phyloP scores from a whole-genome alignment of 2,888 invertebrate genomes.

The Drosophila austrosaltans region DNA sequence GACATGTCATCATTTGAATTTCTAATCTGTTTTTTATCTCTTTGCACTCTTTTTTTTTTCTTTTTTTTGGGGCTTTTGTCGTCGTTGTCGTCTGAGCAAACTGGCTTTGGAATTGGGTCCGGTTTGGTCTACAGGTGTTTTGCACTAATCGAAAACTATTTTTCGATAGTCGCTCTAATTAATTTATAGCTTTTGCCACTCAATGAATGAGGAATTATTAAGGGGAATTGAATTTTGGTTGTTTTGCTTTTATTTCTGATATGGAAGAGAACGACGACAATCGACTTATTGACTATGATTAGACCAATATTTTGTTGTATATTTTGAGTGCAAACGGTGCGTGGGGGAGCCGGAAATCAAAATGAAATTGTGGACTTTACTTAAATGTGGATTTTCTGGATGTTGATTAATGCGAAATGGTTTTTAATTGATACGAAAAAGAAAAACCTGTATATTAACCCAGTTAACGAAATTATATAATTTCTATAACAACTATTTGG shows the following conservation, averaged over 20 bases:
- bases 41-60: constrained; percentile 31
- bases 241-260: not conserved
- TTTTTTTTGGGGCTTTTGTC: constrained; percentile 26
- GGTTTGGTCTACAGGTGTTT: constrained; percentile 75
- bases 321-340: constrained; percentile 17
- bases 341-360: constrained; percentile 57
- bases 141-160: constrained; percentile 71
- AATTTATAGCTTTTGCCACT: constrained; percentile 63
- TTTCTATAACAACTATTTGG: not conserved
- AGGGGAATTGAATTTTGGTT: constrained; percentile 25
- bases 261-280: not conserved
- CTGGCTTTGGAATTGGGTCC: constrained; percentile 53
- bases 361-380: not conserved
- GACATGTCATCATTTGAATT: constrained; percentile 69
- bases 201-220: constrained; percentile 43
- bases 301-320: too few relatives aligned
- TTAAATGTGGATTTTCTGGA: constrained; percentile 10
- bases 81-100: constrained; percentile 49
- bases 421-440: not conserved
- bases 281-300: too few relatives aligned
- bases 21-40: constrained; percentile 73
- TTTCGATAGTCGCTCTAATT: constrained; percentile 70
- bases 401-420: not conserved
- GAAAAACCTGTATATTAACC: not conserved
- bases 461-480: not conserved